These are phyloP conservation scores for Danaus chrysippus DNA, from an alignment of 2,888 invertebrate species.

Conservation along the genomic window DNA sequence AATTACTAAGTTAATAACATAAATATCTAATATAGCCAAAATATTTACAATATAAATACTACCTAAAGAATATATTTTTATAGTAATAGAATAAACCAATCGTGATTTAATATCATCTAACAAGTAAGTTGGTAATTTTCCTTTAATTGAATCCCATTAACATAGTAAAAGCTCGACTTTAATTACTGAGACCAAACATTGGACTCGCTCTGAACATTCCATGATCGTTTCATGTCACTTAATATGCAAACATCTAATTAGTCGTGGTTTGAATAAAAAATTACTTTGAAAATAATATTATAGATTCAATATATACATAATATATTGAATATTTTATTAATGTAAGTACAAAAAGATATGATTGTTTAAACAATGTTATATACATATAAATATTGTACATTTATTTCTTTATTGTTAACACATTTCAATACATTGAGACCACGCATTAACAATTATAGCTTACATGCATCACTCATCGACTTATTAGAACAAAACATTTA, in stretches of 20 bases:
- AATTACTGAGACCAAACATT: constrained; percentile 57
- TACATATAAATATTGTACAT: too few species aligned
- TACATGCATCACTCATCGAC: too few species aligned
- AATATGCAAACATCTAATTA: constrained; percentile 48
- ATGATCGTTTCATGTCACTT: constrained; percentile 43
- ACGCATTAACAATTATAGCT: too few species aligned
- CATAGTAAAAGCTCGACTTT: constrained; percentile 63
- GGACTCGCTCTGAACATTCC: constrained; percentile 44
- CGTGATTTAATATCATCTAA: constrained; percentile 54
- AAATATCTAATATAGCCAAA: background rate
- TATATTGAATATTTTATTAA: too few species aligned
- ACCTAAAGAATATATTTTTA: constrained; percentile 40
- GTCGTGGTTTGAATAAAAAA: background rate
- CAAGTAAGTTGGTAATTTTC: constrained; percentile 56
- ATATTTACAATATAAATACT: constrained; percentile 18
- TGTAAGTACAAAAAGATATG: too few species aligned
- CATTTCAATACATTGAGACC: too few species aligned
- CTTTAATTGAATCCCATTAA: constrained; percentile 71
- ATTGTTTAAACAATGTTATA: too few species aligned
- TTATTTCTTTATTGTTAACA: too few species aligned
- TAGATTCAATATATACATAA: too few species aligned
- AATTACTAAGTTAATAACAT: too few species aligned
- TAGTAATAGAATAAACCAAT: constrained; percentile 50
- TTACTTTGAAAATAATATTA: background rate
- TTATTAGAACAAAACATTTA: too few species aligned